Conservation (phyloP, 1,140 invertebrate species). For the Chionoecetes opilio region DNA sequence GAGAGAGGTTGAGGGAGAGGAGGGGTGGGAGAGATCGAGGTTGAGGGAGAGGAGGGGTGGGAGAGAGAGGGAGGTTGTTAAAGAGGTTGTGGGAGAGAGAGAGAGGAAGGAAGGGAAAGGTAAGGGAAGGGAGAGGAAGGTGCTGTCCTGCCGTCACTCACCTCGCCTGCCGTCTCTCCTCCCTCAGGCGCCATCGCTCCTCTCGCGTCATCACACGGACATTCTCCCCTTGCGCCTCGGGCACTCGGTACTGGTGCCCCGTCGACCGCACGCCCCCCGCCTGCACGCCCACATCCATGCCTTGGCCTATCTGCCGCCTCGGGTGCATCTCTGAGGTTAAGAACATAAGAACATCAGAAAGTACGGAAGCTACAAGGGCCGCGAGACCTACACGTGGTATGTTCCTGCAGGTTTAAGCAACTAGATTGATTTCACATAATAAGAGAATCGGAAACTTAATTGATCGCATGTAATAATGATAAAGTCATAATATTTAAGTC, state of each 20-base stretch:
- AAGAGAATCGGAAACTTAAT: not conserved
- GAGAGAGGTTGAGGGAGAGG: too few relatives aligned
- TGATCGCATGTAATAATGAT: not conserved
- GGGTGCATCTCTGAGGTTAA: not conserved
- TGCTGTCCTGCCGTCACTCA: not conserved
- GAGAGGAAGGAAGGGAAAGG: too few relatives aligned
- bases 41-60: too few relatives aligned
- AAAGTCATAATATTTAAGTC: not conserved
- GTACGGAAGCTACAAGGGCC: too few relatives aligned
- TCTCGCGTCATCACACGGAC: not conserved
- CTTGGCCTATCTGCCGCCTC: not conserved
- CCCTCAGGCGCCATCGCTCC: conserved; percentile 4
- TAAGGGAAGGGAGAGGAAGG: not conserved
- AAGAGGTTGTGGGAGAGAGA: too few relatives aligned
- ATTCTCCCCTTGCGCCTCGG: not conserved
- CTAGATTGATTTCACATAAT: not conserved
- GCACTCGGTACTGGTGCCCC: not conserved
- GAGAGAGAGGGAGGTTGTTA: not conserved
- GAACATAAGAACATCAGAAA: too few relatives aligned
- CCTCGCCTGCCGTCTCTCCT: conserved; percentile 34
- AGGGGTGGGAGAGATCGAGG: too few relatives aligned
- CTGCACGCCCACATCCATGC: not conserved
- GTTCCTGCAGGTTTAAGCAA: not conserved
- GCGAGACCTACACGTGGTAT: too few relatives aligned
- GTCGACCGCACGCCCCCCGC: not conserved